phyloP scores from a whole-genome alignment of 2,113 vertebrate genomes.

The Semnornis frantzii region DNA sequence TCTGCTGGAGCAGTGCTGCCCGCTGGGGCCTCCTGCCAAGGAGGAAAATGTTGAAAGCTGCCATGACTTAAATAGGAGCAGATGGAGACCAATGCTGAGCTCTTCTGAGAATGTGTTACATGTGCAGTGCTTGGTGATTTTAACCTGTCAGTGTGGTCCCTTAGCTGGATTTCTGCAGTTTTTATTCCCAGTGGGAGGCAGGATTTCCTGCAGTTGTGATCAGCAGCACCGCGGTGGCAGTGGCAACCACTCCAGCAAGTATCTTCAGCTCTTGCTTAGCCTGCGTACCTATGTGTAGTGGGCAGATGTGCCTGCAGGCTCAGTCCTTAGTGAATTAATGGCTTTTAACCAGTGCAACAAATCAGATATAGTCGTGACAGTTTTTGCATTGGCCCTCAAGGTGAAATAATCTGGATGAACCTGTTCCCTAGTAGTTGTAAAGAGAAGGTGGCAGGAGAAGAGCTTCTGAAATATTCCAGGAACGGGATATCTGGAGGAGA shows the following conservation, averaged over 20 bases:
- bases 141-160: background rate
- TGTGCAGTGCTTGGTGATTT: background rate
- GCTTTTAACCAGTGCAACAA: background rate
- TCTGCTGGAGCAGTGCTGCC: background rate
- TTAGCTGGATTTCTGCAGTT: background rate
- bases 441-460: background rate
- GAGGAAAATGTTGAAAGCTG: background rate
- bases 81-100: accelerated
- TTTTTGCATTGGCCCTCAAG: background rate
- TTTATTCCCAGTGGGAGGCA: background rate
- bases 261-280: background rate
- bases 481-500: background rate
- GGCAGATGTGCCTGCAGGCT: background rate
- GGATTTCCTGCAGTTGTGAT: background rate
- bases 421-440: background rate
- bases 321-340: background rate
- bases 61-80: background rate
- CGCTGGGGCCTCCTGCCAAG: background rate
- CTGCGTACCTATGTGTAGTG: accelerated
- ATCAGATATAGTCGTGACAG: background rate
- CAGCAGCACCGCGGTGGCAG: background rate
- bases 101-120: background rate
- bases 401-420: background rate
- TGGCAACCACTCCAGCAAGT: background rate
- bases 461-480: background rate